Evolutionary conservation across 2,113 vertebrate species (phyloP).

Genomic region (Paradoxurus hermaphroditus): DNA sequence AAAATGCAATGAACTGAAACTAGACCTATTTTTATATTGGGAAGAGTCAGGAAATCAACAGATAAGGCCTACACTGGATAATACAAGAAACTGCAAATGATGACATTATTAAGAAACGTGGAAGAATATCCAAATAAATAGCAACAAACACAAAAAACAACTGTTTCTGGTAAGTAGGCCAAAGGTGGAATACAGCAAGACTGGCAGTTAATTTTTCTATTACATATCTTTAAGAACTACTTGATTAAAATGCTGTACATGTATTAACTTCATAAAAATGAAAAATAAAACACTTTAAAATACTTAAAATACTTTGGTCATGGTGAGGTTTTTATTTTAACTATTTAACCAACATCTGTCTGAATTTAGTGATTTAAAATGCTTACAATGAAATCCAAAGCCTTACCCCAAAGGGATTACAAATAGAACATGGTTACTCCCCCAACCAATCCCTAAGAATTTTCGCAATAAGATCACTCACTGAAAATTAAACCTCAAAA

Average conservation of each 20-base stretch:
- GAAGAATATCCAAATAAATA: not conserved
- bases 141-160: not conserved
- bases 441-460: not conserved
- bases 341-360: not conserved
- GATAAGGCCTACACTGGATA: not conserved
- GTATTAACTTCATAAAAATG: not conserved
- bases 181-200: not conserved
- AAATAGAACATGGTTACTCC: not conserved
- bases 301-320: not conserved
- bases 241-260: not conserved
- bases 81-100: not conserved
- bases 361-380: not conserved
- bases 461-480: not conserved
- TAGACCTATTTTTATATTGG: not conserved
- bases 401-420: not conserved
- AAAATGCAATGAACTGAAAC: not conserved
- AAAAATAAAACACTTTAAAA: conserved; percentile 13
- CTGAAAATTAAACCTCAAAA: conserved; percentile 11
- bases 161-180: not conserved
- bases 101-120: not conserved
- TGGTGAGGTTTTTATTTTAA: conserved; percentile 12
- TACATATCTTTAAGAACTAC: not conserved
- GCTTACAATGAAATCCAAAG: not conserved
- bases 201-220: not conserved
- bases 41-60: not conserved